Percentiles rank a stretch among this genome's conserved stretches.
Evolutionary conservation across 2,888 invertebrate genomes (phyloP).

Genomic region (Hirtodrosophila duncani): DNA sequence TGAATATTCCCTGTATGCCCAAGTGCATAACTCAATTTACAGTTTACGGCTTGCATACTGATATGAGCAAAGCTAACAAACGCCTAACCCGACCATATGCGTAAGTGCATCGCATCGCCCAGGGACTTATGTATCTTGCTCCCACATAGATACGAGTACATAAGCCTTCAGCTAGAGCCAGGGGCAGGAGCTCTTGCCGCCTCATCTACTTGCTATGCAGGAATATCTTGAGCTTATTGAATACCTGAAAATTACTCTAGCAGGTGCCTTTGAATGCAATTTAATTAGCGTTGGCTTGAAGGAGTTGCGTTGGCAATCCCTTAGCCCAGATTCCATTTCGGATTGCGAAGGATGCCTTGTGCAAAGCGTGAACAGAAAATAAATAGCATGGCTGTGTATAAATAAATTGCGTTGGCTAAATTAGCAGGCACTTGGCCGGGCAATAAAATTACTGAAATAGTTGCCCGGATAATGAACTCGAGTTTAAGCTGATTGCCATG

Average conservation of each 20-base stretch:
- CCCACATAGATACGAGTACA: too few species aligned
- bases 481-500: neutral
- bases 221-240: conserved; percentile 18
- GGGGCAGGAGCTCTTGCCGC: too few species aligned
- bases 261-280: conserved; percentile 58
- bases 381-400: conserved; percentile 46
- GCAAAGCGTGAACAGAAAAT: conserved; percentile 24
- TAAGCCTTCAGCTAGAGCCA: too few species aligned
- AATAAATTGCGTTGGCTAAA: conserved; percentile 32
- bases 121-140: conserved; percentile 34
- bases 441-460: conserved; percentile 14
- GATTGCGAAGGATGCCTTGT: conserved; percentile 2
- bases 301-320: too few species aligned
- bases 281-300: conserved; percentile 53
- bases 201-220: conserved; percentile 35
- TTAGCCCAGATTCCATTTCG: conserved; percentile 35
- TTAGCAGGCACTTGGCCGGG: conserved; percentile 40
- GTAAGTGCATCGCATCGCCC: conserved; percentile 1
- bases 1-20: conserved; percentile 20
- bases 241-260: conserved; percentile 35
- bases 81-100: conserved; percentile 62
- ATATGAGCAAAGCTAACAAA: too few species aligned
- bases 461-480: conserved; percentile 26
- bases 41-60: conserved; percentile 36
- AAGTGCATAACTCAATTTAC: conserved; percentile 64